Base-by-base conservation (phyloP, 2,888 invertebrate species). In the Amblyjoppa proteus region DNA sequence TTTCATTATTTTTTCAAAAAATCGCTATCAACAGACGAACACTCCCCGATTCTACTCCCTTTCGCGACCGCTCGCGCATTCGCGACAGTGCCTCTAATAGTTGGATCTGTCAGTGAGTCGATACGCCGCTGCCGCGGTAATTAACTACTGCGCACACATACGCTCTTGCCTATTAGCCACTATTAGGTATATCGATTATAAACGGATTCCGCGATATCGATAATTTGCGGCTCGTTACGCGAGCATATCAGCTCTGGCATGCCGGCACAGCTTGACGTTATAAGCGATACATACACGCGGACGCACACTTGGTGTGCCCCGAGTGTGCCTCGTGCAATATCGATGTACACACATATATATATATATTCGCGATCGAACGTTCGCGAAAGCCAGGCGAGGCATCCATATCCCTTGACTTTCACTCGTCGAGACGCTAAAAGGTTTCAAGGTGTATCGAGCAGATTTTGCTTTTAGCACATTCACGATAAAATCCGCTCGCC, bases 391-490 rank as follows among this genome's bases (percentile, higher is more conserved):
- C 61, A 49, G 64, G 64, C 75, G 34, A 79, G 80, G 77, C 74
- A 80, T 81, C 70, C 81, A 71, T 80, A 76, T 83, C 78, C 76
- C 75, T 86, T 83, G 79, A 83, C 83, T 85, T 85, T 85, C 81
- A 85, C 85, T 87, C 83, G 79, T 80, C 74, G 83, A 92, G 93
- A 92, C 92, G 93, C 93, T 93, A 93, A 93, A 93, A 93, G 93
- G 93, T 93, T 93, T 91, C 90, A 89, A 91, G 92, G 91, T 91
- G 91, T 93, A 92, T 93, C 92, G 91, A 91, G 91, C 92, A 93
- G 93, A 93, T 93, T 93, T 93, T 92, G 93, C 93, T 93, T 93
- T 93, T 93, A 93, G 93, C 93, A 92, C 93, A 92, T 92, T 92
- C 91, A 90, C 92, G 92, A 93, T 93, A 93, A 93, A 93, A 93